Evolutionary conservation across 1,140 invertebrate species (phyloP), one percentile per base, ranked within the genome.

Genomic region (Drosophila novamexicana): DNA sequence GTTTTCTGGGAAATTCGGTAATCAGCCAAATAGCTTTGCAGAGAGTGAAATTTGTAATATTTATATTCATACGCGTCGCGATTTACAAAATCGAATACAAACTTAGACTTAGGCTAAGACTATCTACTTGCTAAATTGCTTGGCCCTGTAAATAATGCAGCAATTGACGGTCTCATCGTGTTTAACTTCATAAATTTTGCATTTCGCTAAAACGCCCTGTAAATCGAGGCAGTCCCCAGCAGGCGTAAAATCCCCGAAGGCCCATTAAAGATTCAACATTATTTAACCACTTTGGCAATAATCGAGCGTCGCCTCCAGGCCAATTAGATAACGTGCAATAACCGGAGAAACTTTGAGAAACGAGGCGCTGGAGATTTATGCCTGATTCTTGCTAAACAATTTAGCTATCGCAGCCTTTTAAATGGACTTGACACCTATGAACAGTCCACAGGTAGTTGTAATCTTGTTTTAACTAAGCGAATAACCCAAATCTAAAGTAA

Each of bases 291-390:
- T 67, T 71, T 70, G 57, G 54, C 50, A 62, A 77, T 44, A 64
- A 42, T 36, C 34, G 34, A 56, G 56, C 42, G 57, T 42, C 57
- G 42, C 59, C 44, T 47, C 54, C 49, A 47, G 57, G 22, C 64
- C 84, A 86, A 86, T 86, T 86, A 86, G 79, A 64, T 84, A 76
- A 83, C 82, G 88, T 89, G 82, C 82, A 70, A 88, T 54, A 82
- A 64, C 45, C 50, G 42, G 32, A 45, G 22, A 63, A 52, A 34
- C 40, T 69, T 61, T 56, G n/a, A 10, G 29, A 57, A 52, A 74
- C 34, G 3, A 22, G 18, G 36, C 12, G 12, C 5, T 37, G 18
- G 5, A 52, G 12, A 49, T 32, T n/a, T 5, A 29, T 49, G 22
- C 32, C 3, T 29, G 47, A 1, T 29, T 47, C 18, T 8, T 6